A percentile compares a stretch with the other conserved stretches of the same genome.
These are phyloP conservation scores for Embidobia sp. DNA, from an alignment of 2,888 invertebrate genomes.

Conservation along the genomic window DNA sequence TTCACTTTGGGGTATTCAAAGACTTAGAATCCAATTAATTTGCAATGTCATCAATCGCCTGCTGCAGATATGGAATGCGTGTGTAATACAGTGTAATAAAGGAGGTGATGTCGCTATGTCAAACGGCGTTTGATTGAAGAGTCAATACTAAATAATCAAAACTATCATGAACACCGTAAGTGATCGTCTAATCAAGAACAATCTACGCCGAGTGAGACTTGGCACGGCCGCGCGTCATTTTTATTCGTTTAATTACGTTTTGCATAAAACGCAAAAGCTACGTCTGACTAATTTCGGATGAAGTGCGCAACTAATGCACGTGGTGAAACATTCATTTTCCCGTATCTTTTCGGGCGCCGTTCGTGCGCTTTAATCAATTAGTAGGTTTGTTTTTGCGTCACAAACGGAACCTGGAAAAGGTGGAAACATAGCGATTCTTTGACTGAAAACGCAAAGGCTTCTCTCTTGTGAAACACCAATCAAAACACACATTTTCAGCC, in stretches of 20 bases:
- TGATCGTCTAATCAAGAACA: no score
- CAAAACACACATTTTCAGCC: no score
- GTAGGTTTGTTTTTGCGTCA: conserved; percentile 14
- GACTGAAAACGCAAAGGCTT: background rate
- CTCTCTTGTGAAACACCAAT: no score
- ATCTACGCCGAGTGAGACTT: no score
- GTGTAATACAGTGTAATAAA: background rate
- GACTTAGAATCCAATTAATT: background rate
- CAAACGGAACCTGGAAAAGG: conserved; percentile 15
- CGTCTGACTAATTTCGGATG: background rate
- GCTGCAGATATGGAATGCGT: background rate
- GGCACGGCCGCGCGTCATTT: no score
- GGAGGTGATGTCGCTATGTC: background rate
- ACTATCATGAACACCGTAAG: background rate
- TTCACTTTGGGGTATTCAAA: background rate
- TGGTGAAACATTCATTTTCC: background rate
- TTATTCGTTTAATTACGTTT: background rate
- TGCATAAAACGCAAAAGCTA: background rate
- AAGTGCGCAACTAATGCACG: conserved; percentile 5
- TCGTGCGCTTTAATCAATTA: conserved; percentile 29
- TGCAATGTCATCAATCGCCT: conserved; percentile 1
- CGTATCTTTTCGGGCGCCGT: background rate
- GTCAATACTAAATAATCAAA: background rate
- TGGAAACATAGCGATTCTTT: background rate
- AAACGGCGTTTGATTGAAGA: background rate